phyloP scores from a whole-genome alignment of 2,797 vertebrate species.

The Macrochelys suwanniensis region DNA sequence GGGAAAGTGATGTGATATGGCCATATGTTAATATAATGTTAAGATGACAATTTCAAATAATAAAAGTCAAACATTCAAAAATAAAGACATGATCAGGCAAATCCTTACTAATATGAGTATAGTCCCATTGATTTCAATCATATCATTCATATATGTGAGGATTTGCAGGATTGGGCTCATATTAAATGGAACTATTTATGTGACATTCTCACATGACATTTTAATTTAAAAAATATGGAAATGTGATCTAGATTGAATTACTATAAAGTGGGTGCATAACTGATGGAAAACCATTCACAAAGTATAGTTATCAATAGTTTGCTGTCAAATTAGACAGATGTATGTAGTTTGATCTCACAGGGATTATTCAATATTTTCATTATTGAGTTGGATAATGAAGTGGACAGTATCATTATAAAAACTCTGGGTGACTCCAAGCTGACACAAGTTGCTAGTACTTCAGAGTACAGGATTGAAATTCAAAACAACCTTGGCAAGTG shows the following conservation, averaged over 20 bases:
- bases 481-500: not conserved
- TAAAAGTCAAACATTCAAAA: not conserved
- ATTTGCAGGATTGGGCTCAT: not conserved
- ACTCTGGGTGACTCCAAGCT: not conserved
- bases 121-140: not conserved
- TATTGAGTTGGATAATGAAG: not conserved
- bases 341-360: not conserved
- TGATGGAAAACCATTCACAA: not conserved
- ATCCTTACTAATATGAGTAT: not conserved
- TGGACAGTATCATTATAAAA: not conserved
- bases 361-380: not conserved
- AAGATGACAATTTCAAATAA: not conserved
- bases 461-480: not conserved
- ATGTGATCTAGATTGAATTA: not conserved
- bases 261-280: not conserved
- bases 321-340: not conserved
- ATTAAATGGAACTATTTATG: not conserved
- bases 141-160: not conserved
- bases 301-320: not conserved
- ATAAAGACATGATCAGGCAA: not conserved
- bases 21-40: not conserved
- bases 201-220: too few species aligned
- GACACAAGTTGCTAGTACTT: not conserved
- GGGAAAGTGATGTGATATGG: not conserved
- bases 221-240: not conserved